phyloP scores from a whole-genome alignment of 2,113 vertebrate genomes.

The Rhinichthys klamathensis region DNA sequence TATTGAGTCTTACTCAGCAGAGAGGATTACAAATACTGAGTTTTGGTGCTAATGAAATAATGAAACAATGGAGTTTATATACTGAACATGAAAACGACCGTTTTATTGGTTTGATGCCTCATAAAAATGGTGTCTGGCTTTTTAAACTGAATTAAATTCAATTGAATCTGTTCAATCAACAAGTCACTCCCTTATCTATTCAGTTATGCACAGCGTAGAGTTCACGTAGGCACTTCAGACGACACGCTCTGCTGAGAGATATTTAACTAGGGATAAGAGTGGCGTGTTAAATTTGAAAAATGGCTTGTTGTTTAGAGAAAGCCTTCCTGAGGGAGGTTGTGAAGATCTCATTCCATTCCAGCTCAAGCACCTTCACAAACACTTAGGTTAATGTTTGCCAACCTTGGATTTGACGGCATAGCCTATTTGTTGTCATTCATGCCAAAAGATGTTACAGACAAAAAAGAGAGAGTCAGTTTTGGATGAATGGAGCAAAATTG shows the following conservation, averaged over 20 bases:
- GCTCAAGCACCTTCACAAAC: slow-evolving; percentile 16
- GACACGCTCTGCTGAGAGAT: not conserved
- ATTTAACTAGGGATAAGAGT: slow-evolving; percentile 36
- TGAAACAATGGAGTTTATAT: not conserved
- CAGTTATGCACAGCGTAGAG: slow-evolving; percentile 5
- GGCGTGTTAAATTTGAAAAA: slow-evolving; percentile 37
- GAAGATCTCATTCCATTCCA: slow-evolving; percentile 18
- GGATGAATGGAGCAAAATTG: not conserved
- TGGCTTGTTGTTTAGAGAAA: slow-evolving; percentile 7
- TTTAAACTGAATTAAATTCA: not conserved
- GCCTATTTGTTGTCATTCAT: slow-evolving; percentile 5
- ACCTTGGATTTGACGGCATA: not conserved
- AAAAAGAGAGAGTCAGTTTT: not conserved
- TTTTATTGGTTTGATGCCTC: not conserved
- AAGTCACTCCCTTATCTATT: slow-evolving; percentile 16
- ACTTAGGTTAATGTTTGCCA: slow-evolving; percentile 9
- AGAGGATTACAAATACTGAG: not conserved
- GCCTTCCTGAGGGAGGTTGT: slow-evolving; percentile 5
- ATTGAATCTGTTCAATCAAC: slow-evolving; percentile 2
- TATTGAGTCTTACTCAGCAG: not conserved
- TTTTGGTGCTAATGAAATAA: not conserved
- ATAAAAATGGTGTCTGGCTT: not conserved
- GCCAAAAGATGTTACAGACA: not conserved
- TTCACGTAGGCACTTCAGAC: slow-evolving; percentile 5
- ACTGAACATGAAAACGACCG: not conserved